Base-by-base conservation (phyloP, 2,113 vertebrate species). In the Meriones unguiculatus region DNA sequence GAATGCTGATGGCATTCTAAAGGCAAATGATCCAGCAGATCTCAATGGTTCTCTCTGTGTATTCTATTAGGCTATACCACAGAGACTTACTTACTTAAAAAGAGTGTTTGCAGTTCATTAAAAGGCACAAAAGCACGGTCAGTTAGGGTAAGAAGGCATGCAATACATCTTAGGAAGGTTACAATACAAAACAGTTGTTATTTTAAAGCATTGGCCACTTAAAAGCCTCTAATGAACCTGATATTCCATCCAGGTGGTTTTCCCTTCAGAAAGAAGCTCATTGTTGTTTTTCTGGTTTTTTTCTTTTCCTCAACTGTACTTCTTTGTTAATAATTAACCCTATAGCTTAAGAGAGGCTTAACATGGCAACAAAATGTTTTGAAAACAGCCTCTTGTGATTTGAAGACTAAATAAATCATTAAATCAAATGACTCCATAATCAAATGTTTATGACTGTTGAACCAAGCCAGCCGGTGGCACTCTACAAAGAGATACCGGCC, bases 321-420 rank as follows among this genome's bases (percentile, higher is more conserved):
- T 88, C 93, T 92, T 46, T 22, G 92, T 95, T 80, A 92, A 82
- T 95, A 93, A 97, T 98, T 95, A 97, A 97, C 95, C 94, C 86
- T 87, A 18, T 95, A 78, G 80, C 41, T 90, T 97, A 92, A 95
- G 82, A 97, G 92, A 95, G 95, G 72, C 92, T 22, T 54, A 86
- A 86, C 96, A 91, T 89, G 95, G 95, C 91, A 98, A 98, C 97
- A 97, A 94, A 96, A 95, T 88, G 67, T 96, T 98, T 97, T 97
- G 96, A 96, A 97, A 98, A 98, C 87, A 97, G 95, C 62, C 67
- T 93, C 64, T 97, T 91, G 94, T 90, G 96, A 94, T 93, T 97
- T 98, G 93, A 98, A 95, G 93, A 97, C 98, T 97, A 96, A 97
- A 97, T 81, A 94, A 96, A 97, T 98, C 98, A 96, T 97, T 98